Evolutionary conservation across 2,113 vertebrate species (phyloP).

Genomic region (Holacanthus passer): DNA sequence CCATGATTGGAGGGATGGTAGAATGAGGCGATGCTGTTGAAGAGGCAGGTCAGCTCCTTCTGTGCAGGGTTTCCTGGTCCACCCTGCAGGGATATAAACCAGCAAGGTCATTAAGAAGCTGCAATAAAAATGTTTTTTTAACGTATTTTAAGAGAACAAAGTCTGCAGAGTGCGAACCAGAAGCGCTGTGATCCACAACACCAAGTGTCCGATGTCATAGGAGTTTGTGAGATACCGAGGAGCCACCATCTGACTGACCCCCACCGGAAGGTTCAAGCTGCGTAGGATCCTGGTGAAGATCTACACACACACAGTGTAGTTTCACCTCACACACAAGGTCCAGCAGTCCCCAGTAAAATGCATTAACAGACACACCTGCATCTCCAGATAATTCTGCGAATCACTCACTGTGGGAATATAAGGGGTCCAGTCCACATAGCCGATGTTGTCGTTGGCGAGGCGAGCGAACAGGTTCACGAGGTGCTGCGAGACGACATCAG

Average conservation of each 20-base stretch:
- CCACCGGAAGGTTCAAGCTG: constrained; percentile 95
- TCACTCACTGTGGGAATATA: constrained; percentile 92
- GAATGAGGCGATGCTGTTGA: constrained; percentile 96
- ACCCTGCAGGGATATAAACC: constrained; percentile 83
- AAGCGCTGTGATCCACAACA: constrained; percentile 95
- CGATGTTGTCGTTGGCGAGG: constrained; percentile 94
- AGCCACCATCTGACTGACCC: constrained; percentile 92
- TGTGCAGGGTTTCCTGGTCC: constrained; percentile 95
- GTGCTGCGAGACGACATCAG: constrained; percentile 82
- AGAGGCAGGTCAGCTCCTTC: constrained; percentile 93
- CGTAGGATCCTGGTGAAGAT: constrained; percentile 95
- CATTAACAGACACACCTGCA: constrained; percentile 19
- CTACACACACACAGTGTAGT: constrained; percentile 71
- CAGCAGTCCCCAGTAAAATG: constrained; percentile 26
- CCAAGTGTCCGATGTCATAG: constrained; percentile 93
- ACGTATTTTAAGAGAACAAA: not conserved
- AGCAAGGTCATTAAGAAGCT: not conserved
- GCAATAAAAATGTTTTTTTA: not conserved
- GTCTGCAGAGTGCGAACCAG: constrained; percentile 83
- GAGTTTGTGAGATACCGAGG: constrained; percentile 92
- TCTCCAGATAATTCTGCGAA: constrained; percentile 36
- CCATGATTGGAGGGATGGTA: constrained; percentile 99
- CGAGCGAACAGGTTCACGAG: constrained; percentile 95
- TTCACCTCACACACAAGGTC: not conserved
- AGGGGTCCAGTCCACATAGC: constrained; percentile 94